These are phyloP conservation scores for Sparidentex hasta DNA, from an alignment of 2,797 vertebrate species.

Conservation along the genomic window DNA sequence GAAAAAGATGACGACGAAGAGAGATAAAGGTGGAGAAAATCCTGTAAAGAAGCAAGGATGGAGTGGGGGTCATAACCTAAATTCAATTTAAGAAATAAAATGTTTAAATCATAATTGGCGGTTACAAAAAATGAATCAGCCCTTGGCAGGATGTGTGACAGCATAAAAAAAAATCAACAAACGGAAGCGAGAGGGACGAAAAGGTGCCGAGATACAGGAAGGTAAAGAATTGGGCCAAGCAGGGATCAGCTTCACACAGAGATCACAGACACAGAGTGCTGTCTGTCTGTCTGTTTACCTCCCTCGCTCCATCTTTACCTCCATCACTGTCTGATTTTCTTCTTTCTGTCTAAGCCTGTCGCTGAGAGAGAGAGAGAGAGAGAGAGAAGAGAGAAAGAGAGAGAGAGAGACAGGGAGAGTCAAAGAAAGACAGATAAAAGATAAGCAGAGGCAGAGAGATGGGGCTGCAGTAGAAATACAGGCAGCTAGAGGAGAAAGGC, in stretches of 20 bases:
- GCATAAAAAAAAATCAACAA: constrained; percentile 38
- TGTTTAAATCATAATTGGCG: constrained; percentile 11
- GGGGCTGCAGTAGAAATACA: constrained; percentile 39
- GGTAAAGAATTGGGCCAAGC: constrained; percentile 79
- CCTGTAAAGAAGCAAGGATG: constrained; percentile 3
- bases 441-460: constrained; percentile 56
- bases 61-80: constrained; percentile 25
- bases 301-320: constrained; percentile 61
- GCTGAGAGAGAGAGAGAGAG: constrained; percentile 21
- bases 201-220: constrained; percentile 56
- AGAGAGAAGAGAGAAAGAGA: constrained; percentile 24
- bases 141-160: neutral
- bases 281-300: constrained; percentile 65
- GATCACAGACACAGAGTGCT: constrained; percentile 58
- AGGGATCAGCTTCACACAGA: constrained; percentile 75
- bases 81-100: constrained; percentile 20
- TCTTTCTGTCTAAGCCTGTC: constrained; percentile 39
- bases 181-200: constrained; percentile 12
- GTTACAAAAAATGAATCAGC: constrained; percentile 19
- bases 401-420: constrained; percentile 5
- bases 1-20: constrained; percentile 41
- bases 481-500: constrained; percentile 38
- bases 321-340: constrained; percentile 55
- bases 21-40: constrained; percentile 38
- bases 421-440: constrained; percentile 45